Percentiles rank a stretch among this genome's conserved stretches.
Evolutionary conservation across 2,797 vertebrate species (phyloP).

Genomic region (Hapalemur alaotrensis): DNA sequence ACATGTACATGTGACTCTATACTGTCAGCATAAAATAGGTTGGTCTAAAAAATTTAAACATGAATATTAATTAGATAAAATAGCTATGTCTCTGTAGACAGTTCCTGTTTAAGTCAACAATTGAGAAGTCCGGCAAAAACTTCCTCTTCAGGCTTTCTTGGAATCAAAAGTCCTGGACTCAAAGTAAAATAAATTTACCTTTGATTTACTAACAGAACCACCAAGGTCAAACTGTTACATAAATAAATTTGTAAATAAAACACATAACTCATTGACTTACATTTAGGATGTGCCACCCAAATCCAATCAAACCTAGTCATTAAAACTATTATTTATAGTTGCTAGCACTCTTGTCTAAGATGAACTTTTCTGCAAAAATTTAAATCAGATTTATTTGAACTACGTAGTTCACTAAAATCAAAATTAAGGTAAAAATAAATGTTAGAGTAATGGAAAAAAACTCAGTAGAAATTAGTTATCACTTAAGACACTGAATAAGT

Average conservation of each 20-base stretch:
- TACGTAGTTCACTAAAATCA: slow-evolving; percentile 1
- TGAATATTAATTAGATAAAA: not conserved
- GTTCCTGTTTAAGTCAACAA: not conserved
- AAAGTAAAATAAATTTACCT: not conserved
- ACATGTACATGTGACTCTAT: not conserved
- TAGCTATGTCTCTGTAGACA: not conserved
- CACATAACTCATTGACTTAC: not conserved
- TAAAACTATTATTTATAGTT: slow-evolving; percentile 41
- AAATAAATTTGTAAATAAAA: slow-evolving; percentile 28
- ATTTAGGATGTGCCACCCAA: not conserved
- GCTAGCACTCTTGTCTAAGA: not conserved
- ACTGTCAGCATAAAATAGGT: not conserved
- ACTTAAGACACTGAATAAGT: not conserved
- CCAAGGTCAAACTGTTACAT: not conserved
- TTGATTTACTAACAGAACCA: slow-evolving; percentile 8
- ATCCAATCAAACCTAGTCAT: not conserved
- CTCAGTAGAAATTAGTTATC: slow-evolving; percentile 14
- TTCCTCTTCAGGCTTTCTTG: not conserved
- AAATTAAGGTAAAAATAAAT: slow-evolving; percentile 48
- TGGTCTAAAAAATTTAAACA: not conserved
- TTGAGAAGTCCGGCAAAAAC: not conserved
- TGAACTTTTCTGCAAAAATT: not conserved
- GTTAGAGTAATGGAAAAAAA: not conserved
- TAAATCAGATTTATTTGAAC: slow-evolving; percentile 15
- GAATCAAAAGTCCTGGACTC: not conserved